Conservation (phyloP, 2,888 invertebrate genomes). For the Mythimna ferrago region DNA sequence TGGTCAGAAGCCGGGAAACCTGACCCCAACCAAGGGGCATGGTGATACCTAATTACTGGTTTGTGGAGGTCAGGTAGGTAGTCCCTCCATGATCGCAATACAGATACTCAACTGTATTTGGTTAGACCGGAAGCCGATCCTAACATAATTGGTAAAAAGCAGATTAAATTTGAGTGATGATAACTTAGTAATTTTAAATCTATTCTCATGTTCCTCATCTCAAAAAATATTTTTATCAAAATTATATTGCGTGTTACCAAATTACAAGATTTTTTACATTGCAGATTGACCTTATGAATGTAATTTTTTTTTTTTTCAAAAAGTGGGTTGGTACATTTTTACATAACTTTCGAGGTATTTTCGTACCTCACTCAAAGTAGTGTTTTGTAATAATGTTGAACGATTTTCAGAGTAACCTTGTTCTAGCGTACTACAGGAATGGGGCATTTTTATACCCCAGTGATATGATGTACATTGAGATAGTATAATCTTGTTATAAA, state of each 20-base stretch:
- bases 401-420: conserved; percentile 25
- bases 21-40: no score
- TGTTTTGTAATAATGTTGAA: conserved; percentile 37
- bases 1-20: no score
- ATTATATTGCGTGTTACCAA: no score
- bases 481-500: conserved; percentile 39
- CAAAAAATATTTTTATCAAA: no score
- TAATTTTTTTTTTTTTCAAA: neutral
- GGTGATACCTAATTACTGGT: no score
- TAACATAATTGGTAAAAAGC: no score
- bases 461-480: conserved; percentile 51
- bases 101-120: no score
- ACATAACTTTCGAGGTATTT: neutral
- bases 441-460: conserved; percentile 27
- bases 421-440: conserved; percentile 44
- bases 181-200: neutral
- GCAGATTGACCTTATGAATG: neutral
- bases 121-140: no score
- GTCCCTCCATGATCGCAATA: no score
- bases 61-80: no score
- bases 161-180: no score
- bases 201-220: neutral
- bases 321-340: conserved; percentile 5
- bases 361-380: conserved; percentile 1
- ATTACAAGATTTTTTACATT: no score